Conservation (phyloP, 64 coral and sea anemone genomes). For the Montipora efflorescens region DNA sequence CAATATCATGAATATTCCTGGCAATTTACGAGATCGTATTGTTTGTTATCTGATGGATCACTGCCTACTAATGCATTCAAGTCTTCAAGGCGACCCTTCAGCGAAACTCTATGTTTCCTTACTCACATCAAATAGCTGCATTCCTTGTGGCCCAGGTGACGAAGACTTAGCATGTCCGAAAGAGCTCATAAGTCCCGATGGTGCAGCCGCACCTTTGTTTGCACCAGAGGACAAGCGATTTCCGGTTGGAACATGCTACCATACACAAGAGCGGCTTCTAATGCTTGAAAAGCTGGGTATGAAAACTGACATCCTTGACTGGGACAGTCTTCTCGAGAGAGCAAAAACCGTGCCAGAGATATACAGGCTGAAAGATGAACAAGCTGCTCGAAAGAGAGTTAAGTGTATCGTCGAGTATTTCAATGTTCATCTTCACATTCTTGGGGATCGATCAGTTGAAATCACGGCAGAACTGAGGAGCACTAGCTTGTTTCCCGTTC, state of each 20-base stretch:
- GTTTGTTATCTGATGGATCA: constrained; percentile 64
- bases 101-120: neutral
- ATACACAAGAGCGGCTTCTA: constrained; percentile 43
- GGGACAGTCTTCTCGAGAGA: constrained; percentile 64
- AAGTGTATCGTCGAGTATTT: constrained; percentile 63
- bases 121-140: constrained; percentile 65
- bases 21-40: constrained; percentile 40
- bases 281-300: constrained; percentile 76
- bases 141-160: constrained; percentile 54
- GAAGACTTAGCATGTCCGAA: constrained; percentile 45
- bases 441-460: neutral
- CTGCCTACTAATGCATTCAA: constrained; percentile 18
- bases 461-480: neutral
- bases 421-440: constrained; percentile 15
- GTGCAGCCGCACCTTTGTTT: constrained; percentile 65
- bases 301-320: constrained; percentile 60
- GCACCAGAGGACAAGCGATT: constrained; percentile 64
- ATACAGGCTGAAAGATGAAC: neutral
- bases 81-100: neutral
- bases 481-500: constrained; percentile 71
- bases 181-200: constrained; percentile 64
- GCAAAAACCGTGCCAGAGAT: constrained; percentile 58
- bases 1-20: constrained; percentile 33
- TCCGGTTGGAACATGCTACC: constrained; percentile 73
- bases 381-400: constrained; percentile 33